phyloP scores from a whole-genome alignment of 2,888 invertebrate genomes.

The Autographa gamma region DNA sequence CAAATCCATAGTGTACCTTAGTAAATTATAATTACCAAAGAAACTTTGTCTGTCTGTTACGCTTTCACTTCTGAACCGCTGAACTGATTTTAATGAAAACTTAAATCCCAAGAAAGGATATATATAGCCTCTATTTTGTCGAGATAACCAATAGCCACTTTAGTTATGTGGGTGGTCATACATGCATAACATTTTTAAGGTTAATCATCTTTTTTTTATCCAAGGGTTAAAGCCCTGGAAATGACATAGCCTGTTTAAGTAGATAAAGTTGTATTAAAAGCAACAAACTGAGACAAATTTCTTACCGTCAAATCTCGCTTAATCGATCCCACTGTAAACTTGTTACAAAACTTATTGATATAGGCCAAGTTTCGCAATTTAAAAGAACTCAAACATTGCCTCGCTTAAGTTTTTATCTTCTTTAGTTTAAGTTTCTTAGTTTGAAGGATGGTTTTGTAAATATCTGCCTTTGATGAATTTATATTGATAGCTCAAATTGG shows the following conservation, averaged over 20 bases:
- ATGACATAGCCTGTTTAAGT: not conserved
- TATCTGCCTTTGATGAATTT: slow-evolving; percentile 8
- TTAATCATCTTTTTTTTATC: too few relatives aligned
- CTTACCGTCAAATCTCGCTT: slow-evolving; percentile 16
- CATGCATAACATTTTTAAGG: too few relatives aligned
- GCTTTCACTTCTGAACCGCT: too few relatives aligned
- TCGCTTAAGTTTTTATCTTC: slow-evolving; percentile 38
- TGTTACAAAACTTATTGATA: slow-evolving; percentile 46
- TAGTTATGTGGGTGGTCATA: too few relatives aligned
- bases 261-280: not conserved
- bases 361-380: slow-evolving; percentile 51
- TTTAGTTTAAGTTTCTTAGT: slow-evolving; percentile 33
- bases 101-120: too few relatives aligned
- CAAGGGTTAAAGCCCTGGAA: too few relatives aligned
- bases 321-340: slow-evolving; percentile 31
- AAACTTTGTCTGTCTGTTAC: too few relatives aligned
- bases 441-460: slow-evolving; percentile 14
- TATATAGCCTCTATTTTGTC: too few relatives aligned
- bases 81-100: too few relatives aligned
- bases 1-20: too few relatives aligned
- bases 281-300: not conserved
- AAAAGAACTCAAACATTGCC: slow-evolving; percentile 43
- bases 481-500: not conserved
- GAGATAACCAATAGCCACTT: too few relatives aligned
- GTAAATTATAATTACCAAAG: too few relatives aligned